Evolutionary conservation across 1,140 invertebrate genomes (phyloP).

Genomic region (Hermetia illucens): DNA sequence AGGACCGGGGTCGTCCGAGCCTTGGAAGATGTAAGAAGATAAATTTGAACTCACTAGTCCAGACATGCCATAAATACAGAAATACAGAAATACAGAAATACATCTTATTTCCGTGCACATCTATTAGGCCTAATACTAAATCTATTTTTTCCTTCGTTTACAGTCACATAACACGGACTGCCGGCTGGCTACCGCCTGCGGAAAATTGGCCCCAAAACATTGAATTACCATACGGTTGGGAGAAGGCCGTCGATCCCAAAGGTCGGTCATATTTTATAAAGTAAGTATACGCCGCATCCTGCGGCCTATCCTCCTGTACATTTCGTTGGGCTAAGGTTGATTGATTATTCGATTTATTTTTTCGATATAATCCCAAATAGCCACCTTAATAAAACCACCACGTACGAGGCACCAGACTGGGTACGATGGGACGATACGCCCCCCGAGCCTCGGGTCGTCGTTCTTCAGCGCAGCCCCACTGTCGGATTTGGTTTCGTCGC

Average conservation of each 20-base stretch:
- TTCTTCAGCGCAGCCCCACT: conserved; percentile 52
- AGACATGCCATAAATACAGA: too few relatives aligned
- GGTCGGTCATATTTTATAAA: conserved; percentile 79
- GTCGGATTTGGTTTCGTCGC: conserved; percentile 89
- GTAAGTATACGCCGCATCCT: conserved; percentile 41
- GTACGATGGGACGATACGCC: conserved; percentile 44
- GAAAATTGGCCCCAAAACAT: conserved; percentile 52
- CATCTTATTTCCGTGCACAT: too few relatives aligned
- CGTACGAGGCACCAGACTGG: conserved; percentile 57
- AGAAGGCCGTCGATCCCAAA: conserved; percentile 55
- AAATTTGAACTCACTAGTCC: too few relatives aligned
- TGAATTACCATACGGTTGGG: conserved; percentile 76
- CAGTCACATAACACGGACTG: conserved; percentile 63
- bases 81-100: too few relatives aligned
- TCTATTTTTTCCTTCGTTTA: conserved; percentile 24
- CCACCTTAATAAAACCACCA: conserved; percentile 80
- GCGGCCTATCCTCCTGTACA: not conserved
- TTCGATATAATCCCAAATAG: conserved; percentile 43
- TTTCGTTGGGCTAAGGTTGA: not conserved
- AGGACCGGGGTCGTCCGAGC: too few relatives aligned
- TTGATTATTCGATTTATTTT: not conserved
- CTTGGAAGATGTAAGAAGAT: too few relatives aligned
- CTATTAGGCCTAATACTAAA: too few relatives aligned
- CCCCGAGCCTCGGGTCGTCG: conserved; percentile 61
- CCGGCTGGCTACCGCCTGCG: conserved; percentile 71